Evolutionary conservation across 2,797 vertebrate genomes (phyloP), one percentile per base, ranked within the genome.

Genomic region (Enteromius unitaeniatus): DNA sequence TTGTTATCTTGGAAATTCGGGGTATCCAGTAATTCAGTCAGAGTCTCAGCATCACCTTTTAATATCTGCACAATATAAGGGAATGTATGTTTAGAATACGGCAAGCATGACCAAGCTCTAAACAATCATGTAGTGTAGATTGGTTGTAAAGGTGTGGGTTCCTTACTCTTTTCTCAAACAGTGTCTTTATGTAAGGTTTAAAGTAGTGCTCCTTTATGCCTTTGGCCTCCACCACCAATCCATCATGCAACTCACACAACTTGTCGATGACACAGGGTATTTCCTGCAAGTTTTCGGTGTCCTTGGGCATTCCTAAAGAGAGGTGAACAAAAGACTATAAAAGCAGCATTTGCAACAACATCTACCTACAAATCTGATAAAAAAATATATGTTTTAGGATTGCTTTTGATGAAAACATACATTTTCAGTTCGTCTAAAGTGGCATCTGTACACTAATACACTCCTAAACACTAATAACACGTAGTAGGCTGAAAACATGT

Each of bases 131-230:
- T 26, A 7, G 10, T 21, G 37, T 7, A 45, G 55, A 28, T 19
- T 28, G 58, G 6, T 13, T 64, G 17, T 78, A 45, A 14, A 75
- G 8, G 60, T 34, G n/a, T 21, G 3, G 19, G 23, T 74, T 47
- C 5, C 69, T 79, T 90, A 99, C 98, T 96, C 96, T 96, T 90
- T 91, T 97, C 37, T 97, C 94, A 90, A 96, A 97, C 0, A 99
- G 95, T 68, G 96, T 96, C 83, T 95, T 94, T 72, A 99, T 97
- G 92, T 99, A 99, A 0, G 98, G 97, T 85, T 95, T 99, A 89
- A 99, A 99, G 91, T 99, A 99, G 92, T 99, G 97, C 85, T 98
- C 97, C 79, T 99, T 99, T 93, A 99, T 99, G 88, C 97, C 97
- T 87, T 99, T 99, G 0, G 98, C 98, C 87, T 99, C 98, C 64